phyloP scores from a whole-genome alignment of 2,888 invertebrate genomes.

The Pristionchus exspectatus region DNA sequence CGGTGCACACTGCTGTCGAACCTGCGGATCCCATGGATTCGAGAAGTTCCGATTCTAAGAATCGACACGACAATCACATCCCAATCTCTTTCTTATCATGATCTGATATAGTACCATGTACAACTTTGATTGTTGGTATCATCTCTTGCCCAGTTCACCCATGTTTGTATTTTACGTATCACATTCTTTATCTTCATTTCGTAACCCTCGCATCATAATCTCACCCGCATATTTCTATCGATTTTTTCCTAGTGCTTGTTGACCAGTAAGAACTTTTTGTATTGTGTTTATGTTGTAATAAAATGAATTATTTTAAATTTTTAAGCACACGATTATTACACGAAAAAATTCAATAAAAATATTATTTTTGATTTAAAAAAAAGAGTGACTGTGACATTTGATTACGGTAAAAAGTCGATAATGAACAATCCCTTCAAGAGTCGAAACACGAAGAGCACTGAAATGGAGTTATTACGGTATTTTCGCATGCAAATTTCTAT shows the following conservation, averaged over 20 bases:
- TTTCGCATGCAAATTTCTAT: not conserved
- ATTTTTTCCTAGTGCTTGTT: not conserved
- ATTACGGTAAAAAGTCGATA: not conserved
- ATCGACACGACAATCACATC: not conserved
- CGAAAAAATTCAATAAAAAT: not conserved
- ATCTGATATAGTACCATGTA: not conserved
- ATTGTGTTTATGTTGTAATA: not conserved
- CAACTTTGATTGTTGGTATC: conserved; percentile 3
- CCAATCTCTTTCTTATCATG: not conserved
- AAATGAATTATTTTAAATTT: not conserved
- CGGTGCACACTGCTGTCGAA: conserved; percentile 73
- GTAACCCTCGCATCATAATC: not conserved
- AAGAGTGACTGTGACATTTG: not conserved
- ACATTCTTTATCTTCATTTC: not conserved
- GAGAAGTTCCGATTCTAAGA: conserved; percentile 54
- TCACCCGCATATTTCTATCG: not conserved
- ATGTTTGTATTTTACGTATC: not conserved
- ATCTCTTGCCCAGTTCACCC: conserved; percentile 15
- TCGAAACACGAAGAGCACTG: not conserved
- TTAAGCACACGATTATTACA: not conserved
- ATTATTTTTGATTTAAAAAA: not conserved
- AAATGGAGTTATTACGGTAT: not conserved
- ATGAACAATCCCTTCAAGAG: not conserved
- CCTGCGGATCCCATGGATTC: conserved; percentile 62
- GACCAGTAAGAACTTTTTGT: not conserved